These are phyloP conservation scores for Caenorhabditis inopinata DNA, from an alignment of 1,140 invertebrate species.

Conservation along the genomic window DNA sequence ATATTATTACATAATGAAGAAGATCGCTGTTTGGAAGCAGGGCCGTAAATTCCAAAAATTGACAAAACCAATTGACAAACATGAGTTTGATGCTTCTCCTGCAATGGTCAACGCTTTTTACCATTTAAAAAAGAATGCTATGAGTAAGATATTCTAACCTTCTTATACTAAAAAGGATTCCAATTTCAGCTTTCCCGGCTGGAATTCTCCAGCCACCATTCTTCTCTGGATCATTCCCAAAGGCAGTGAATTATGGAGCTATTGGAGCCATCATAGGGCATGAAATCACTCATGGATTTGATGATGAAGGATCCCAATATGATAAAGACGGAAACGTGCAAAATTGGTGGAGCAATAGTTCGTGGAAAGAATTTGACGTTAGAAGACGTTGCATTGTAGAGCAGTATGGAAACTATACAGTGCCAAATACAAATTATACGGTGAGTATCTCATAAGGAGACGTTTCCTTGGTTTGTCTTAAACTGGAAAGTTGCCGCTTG, in stretches of 20 bases:
- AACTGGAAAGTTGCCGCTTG: too few relatives aligned
- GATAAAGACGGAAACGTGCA: slow-evolving; percentile 83
- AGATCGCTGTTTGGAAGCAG: slow-evolving; percentile 68
- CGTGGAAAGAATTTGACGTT: slow-evolving; percentile 68
- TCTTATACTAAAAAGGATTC: not conserved
- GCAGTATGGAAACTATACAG: slow-evolving; percentile 81
- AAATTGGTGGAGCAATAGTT: slow-evolving; percentile 77
- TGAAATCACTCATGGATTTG: slow-evolving; percentile 71
- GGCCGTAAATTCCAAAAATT: slow-evolving; percentile 69
- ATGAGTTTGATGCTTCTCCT: slow-evolving; percentile 70
- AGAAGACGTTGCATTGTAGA: slow-evolving; percentile 82
- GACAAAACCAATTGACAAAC: slow-evolving; percentile 68
- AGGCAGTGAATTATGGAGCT: slow-evolving; percentile 67
- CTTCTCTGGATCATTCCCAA: slow-evolving; percentile 70
- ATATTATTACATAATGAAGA: slow-evolving; percentile 68
- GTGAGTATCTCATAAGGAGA: slow-evolving; percentile 67
- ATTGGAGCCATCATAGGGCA: slow-evolving; percentile 70
- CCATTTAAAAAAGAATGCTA: slow-evolving; percentile 72
- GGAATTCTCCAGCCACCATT: slow-evolving; percentile 74
- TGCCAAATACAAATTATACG: slow-evolving; percentile 74
- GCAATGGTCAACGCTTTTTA: slow-evolving; percentile 72
- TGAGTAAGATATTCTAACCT: slow-evolving; percentile 72
- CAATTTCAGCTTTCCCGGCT: slow-evolving; percentile 71
- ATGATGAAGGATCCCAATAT: slow-evolving; percentile 75
- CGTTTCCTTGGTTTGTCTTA: too few relatives aligned